Evolutionary conservation across 1,140 invertebrate species (phyloP), one percentile per base, ranked within the genome.

Genomic region (Zaprionus tsacasi): DNA sequence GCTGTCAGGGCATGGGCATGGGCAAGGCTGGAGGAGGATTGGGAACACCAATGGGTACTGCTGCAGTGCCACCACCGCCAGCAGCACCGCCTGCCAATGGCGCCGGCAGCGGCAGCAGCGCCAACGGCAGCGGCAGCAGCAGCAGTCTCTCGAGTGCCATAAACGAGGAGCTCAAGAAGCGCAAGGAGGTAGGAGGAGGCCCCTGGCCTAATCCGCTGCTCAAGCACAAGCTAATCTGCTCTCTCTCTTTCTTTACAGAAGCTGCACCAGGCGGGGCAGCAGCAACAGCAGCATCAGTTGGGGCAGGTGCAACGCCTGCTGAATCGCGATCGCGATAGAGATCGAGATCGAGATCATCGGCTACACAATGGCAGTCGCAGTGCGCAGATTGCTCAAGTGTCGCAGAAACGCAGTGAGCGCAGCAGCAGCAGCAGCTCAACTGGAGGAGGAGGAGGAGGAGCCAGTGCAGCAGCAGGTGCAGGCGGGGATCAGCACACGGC

Each of bases 401-500:
- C 77, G 40, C 81, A 83, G 21, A 76, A 76, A 73, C 81, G 77
- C 54, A 64, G 71, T 74, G 71, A 76, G 70, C 81, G 77, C 54
- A 64, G 71, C 78, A 69, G 54, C 48, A 30, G 30, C 64, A 43
- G 7, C 0, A 66, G n/a, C 75, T 81, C 54, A 79, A 70, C 79
- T 48, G 76, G 36, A 17, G 58, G 54, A 30, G 58, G 17, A 25
- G 72, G 63, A 12, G 56, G 30, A 40, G 60, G 40, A 56, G 56
- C 35, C 17, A 61, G 57, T 35, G 61, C 40, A 13, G 69, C 36
- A n/a, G 59, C 35, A 13, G 61, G 89, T 74, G 78, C 81, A 50
- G 93, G 94, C 58, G 94, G 95, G n/a, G 94, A 95, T 88, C 95
- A 95, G 76, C 95, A 96, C 76, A 94, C 94, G 69, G 95, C 96